phyloP scores from a whole-genome alignment of 1,140 invertebrate genomes.

The Drosophila ercepeae region DNA sequence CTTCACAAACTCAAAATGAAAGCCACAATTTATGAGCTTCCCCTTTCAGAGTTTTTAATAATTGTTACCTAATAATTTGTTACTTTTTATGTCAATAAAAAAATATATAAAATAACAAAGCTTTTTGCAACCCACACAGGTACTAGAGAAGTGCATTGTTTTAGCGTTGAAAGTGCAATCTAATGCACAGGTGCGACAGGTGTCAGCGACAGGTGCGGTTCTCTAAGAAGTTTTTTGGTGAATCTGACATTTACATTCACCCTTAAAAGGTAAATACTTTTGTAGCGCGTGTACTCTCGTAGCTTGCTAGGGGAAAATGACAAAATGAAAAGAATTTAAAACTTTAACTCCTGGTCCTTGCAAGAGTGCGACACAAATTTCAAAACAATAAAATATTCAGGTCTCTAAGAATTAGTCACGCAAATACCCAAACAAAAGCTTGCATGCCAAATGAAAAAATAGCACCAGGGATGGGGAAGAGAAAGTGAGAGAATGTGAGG shows the following conservation, averaged over 20 bases:
- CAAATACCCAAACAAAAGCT: constrained; percentile 11
- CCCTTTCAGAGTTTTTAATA: no score
- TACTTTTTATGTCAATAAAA: not conserved
- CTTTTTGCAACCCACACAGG: not conserved
- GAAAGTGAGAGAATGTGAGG: not conserved
- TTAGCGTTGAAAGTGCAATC: constrained; percentile 2
- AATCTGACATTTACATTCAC: constrained; percentile 11
- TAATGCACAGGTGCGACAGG: constrained; percentile 27
- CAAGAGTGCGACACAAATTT: constrained; percentile 13
- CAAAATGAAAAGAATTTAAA: constrained; percentile 9
- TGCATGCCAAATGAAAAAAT: not conserved
- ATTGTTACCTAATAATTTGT: no score
- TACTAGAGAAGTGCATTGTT: constrained; percentile 14
- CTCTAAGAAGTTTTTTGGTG: constrained; percentile 13
- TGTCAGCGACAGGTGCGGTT: constrained; percentile 25
- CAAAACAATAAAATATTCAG: not conserved
- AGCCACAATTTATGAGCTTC: not conserved
- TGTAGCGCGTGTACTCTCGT: not conserved
- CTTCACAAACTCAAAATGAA: not conserved
- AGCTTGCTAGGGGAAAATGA: not conserved
- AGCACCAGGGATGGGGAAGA: not conserved
- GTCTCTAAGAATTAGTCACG: constrained; percentile 13
- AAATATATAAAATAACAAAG: not conserved
- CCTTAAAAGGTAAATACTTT: not conserved
- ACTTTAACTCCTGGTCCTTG: not conserved